Conservation (phyloP, 1,140 invertebrate genomes). For the Anastrepha ludens region DNA sequence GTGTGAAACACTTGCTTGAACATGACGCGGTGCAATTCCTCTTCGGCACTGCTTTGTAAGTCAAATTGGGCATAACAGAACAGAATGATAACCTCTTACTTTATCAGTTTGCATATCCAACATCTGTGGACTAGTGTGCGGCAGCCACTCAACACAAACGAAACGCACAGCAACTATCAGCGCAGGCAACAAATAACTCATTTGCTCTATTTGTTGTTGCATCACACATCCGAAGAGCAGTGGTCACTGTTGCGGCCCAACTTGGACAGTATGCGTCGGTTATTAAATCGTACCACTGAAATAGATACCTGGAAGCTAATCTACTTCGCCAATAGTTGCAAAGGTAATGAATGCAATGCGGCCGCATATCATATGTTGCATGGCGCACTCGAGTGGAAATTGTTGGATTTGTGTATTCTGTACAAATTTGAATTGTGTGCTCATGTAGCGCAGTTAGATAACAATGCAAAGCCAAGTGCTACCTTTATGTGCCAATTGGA, state of each 20-base stretch:
- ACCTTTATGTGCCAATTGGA: slow-evolving; percentile 60
- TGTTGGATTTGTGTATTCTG: slow-evolving; percentile 66
- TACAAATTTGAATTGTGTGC: slow-evolving; percentile 53
- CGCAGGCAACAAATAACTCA: slow-evolving; percentile 64
- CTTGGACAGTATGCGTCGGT: slow-evolving; percentile 53
- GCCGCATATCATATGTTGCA: slow-evolving; percentile 71
- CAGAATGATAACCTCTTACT: not conserved
- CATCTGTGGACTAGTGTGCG: slow-evolving; percentile 60
- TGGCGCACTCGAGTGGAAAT: slow-evolving; percentile 69
- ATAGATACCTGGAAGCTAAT: slow-evolving; percentile 63
- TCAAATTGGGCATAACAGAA: not conserved
- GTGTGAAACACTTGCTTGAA: slow-evolving; percentile 57
- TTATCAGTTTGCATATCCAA: slow-evolving; percentile 67
- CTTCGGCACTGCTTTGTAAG: slow-evolving; percentile 65
- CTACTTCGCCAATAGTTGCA: slow-evolving; percentile 68
- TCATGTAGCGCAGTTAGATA: not conserved
- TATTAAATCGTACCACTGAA: slow-evolving; percentile 64
- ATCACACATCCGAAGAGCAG: slow-evolving; percentile 45
- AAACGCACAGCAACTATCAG: slow-evolving; percentile 56
- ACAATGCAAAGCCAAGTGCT: not conserved
- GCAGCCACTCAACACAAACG: slow-evolving; percentile 50
- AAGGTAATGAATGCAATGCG: slow-evolving; percentile 69
- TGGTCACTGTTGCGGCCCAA: slow-evolving; percentile 55
- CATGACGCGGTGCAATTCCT: slow-evolving; percentile 59
- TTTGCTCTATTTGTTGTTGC: slow-evolving; percentile 64